These are phyloP conservation scores for Drosophila bipectinata DNA, from an alignment of 1,140 invertebrate genomes.

Conservation along the genomic window DNA sequence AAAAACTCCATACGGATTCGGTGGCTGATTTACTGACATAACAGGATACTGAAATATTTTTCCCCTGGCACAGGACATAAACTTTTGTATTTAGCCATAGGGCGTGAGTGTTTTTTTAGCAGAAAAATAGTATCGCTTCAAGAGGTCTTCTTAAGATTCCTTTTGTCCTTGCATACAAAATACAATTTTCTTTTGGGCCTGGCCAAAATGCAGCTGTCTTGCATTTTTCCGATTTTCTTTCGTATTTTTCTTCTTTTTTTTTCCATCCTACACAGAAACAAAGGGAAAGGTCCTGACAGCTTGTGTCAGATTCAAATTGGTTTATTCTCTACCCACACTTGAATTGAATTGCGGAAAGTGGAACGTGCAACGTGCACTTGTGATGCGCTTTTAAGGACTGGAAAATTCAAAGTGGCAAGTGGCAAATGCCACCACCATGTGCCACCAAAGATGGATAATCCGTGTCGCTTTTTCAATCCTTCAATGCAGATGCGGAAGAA, in stretches of 20 bases:
- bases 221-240: constrained; percentile 29
- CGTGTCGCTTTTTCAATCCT: neutral
- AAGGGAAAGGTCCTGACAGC: constrained; percentile 18
- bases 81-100: neutral
- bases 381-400: constrained; percentile 20
- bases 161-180: constrained; percentile 19
- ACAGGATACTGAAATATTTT: constrained; percentile 34
- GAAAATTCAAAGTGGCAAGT: constrained; percentile 25
- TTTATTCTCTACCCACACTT: constrained; percentile 20
- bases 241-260: neutral
- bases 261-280: neutral
- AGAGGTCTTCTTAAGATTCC: neutral
- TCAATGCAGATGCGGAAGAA: constrained; percentile 8
- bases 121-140: neutral
- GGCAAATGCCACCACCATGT: constrained; percentile 53
- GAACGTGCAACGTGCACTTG: constrained; percentile 8
- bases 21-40: constrained; percentile 57
- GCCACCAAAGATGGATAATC: constrained; percentile 32
- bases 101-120: too few species aligned
- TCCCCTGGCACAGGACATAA: constrained; percentile 8
- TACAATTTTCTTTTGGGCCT: neutral
- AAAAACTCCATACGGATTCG: constrained; percentile 51
- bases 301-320: constrained; percentile 32
- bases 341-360: neutral
- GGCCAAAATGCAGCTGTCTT: constrained; percentile 13